Evolutionary conservation across 1,140 invertebrate species (phyloP).

Genomic region (Chironomus striatipennis): DNA sequence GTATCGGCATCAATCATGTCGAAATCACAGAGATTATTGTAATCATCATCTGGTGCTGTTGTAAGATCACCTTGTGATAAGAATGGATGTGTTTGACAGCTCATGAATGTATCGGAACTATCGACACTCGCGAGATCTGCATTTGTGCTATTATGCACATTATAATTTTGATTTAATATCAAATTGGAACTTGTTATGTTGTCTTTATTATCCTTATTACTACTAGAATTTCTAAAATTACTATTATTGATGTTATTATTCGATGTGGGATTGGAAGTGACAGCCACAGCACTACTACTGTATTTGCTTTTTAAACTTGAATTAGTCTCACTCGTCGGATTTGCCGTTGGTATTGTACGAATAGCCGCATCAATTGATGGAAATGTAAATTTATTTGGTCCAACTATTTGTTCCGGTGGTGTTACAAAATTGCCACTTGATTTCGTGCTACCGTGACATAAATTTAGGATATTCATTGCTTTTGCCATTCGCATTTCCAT

Average conservation of each 20-base stretch:
- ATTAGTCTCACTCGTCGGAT: conserved; percentile 22
- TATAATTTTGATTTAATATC: conserved; percentile 24
- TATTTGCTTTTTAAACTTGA: conserved; percentile 20
- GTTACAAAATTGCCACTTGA: conserved; percentile 31
- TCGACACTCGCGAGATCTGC: conserved; percentile 64
- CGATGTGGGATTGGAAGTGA: conserved; percentile 31
- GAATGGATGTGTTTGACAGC: conserved; percentile 90
- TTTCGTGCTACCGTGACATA: conserved; percentile 28
- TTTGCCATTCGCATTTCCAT: conserved; percentile 54
- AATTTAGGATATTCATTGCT: not conserved
- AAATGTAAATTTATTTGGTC: conserved; percentile 23
- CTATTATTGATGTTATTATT: conserved; percentile 37
- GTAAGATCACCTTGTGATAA: conserved; percentile 74
- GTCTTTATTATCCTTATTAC: not conserved
- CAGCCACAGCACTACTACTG: conserved; percentile 16
- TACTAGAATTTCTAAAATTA: conserved; percentile 32
- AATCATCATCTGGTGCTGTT: conserved; percentile 52
- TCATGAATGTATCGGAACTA: conserved; percentile 88
- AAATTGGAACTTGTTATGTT: conserved; percentile 10
- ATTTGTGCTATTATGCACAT: conserved; percentile 44
- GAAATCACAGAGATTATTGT: conserved; percentile 34
- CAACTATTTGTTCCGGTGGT: conserved; percentile 25
- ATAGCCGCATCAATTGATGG: conserved; percentile 9
- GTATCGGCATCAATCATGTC: conserved; percentile 56
- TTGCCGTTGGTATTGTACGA: not conserved